Evolutionary conservation across 2,888 invertebrate species (phyloP).

Genomic region (Synanthedon formicaeformis): DNA sequence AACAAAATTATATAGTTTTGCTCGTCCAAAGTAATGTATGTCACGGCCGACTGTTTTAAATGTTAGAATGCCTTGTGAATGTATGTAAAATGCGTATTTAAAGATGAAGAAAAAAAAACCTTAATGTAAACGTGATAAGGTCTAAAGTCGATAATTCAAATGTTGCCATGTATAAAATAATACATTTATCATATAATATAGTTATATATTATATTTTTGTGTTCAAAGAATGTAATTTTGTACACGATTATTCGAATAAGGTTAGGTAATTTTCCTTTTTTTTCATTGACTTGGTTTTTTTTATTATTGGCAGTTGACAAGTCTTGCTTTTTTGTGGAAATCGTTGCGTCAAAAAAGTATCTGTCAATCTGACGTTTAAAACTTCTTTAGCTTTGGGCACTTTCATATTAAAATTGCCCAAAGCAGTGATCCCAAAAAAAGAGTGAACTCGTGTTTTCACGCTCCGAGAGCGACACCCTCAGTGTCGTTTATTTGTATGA

Average conservation of each 20-base stretch:
- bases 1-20: neutral
- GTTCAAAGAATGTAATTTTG: constrained; percentile 39
- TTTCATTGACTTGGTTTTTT: too few species aligned
- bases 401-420: too few species aligned
- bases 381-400: too few species aligned
- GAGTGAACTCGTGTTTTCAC: too few species aligned
- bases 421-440: too few species aligned
- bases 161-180: neutral
- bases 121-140: neutral
- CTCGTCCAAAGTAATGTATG: too few species aligned
- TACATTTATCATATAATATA: constrained; percentile 14
- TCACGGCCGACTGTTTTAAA: neutral
- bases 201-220: constrained; percentile 16
- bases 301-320: too few species aligned
- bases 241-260: constrained; percentile 22
- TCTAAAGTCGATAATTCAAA: neutral
- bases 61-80: neutral
- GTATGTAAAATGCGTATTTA: neutral
- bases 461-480: too few species aligned
- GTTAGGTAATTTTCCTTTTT: neutral
- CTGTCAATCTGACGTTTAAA: too few species aligned
- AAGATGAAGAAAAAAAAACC: neutral
- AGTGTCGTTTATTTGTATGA: too few species aligned
- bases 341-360: too few species aligned
- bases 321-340: too few species aligned